Evolutionary conservation across 1,140 invertebrate genomes (phyloP).

Genomic region (Oppia nitens): DNA sequence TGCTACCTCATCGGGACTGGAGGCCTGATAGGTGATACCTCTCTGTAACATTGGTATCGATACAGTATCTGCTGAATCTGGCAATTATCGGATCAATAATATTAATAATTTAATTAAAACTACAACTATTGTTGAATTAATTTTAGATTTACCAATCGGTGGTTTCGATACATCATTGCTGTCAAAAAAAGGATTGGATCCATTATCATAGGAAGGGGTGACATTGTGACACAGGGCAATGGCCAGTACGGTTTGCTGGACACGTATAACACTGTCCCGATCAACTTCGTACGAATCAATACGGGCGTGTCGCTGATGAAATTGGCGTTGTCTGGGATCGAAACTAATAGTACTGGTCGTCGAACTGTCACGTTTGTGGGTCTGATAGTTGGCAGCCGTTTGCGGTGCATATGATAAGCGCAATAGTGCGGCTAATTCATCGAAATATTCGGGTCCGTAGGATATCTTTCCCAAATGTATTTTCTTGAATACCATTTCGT

Average conservation of each 20-base stretch:
- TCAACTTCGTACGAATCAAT: constrained; percentile 20
- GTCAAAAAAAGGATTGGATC: neutral
- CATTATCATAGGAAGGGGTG: constrained; percentile 77
- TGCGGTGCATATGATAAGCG: constrained; percentile 22
- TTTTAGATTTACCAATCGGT: neutral
- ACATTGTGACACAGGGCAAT: constrained; percentile 97
- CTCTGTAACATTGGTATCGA: constrained; percentile 14
- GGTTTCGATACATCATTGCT: neutral
- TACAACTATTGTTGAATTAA: neutral
- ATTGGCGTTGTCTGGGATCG: constrained; percentile 12
- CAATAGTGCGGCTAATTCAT: constrained; percentile 38
- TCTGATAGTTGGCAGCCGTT: constrained; percentile 12
- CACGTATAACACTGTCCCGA: constrained; percentile 31
- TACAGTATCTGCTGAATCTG: constrained; percentile 8
- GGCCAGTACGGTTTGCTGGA: constrained; percentile 78
- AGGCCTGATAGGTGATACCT: constrained; percentile 53
- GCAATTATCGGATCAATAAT: neutral
- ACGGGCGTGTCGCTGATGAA: constrained; percentile 10
- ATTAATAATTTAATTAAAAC: neutral
- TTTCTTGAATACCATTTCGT: constrained; percentile 96
- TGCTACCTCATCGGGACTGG: constrained; percentile 91
- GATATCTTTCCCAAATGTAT: constrained; percentile 76
- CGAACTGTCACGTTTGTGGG: constrained; percentile 16
- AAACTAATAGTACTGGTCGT: constrained; percentile 19
- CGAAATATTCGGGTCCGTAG: constrained; percentile 69